phyloP scores from a whole-genome alignment of 2,113 vertebrate genomes.

The Taxidea taxus region DNA sequence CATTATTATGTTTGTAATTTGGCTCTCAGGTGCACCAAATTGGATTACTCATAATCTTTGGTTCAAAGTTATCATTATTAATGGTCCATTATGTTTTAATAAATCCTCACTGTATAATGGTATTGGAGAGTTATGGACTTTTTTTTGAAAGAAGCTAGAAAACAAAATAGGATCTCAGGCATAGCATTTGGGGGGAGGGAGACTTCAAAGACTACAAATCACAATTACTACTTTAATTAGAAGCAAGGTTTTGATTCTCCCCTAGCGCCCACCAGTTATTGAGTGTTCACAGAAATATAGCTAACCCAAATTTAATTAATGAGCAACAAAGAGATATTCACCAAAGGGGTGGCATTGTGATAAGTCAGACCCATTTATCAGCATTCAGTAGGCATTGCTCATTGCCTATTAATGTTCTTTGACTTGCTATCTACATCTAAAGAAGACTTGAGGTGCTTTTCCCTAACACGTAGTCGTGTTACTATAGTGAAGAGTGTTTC shows the following conservation, averaged over 20 bases:
- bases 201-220: background rate
- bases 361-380: slow-evolving; percentile 52
- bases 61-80: background rate
- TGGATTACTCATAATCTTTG: background rate
- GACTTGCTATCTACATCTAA: background rate
- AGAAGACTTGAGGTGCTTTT: background rate
- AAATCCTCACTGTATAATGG: background rate
- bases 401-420: slow-evolving; percentile 2
- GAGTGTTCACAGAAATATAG: slow-evolving; percentile 43
- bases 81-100: background rate
- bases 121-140: background rate
- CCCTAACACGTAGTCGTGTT: background rate
- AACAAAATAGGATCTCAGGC: background rate
- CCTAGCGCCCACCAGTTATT: background rate
- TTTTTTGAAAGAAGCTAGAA: background rate
- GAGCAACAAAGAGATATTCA: slow-evolving; percentile 30
- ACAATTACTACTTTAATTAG: slow-evolving; percentile 66
- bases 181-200: background rate
- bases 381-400: slow-evolving; percentile 29
- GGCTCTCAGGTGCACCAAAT: background rate
- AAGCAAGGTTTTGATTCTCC: slow-evolving; percentile 30
- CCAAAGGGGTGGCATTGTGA: slow-evolving; percentile 3
- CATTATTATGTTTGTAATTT: background rate
- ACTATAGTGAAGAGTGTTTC: slow-evolving; percentile 43
- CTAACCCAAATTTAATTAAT: slow-evolving; percentile 73